phyloP scores from a whole-genome alignment of 2,797 vertebrate species.

The Xenentodon cancila region DNA sequence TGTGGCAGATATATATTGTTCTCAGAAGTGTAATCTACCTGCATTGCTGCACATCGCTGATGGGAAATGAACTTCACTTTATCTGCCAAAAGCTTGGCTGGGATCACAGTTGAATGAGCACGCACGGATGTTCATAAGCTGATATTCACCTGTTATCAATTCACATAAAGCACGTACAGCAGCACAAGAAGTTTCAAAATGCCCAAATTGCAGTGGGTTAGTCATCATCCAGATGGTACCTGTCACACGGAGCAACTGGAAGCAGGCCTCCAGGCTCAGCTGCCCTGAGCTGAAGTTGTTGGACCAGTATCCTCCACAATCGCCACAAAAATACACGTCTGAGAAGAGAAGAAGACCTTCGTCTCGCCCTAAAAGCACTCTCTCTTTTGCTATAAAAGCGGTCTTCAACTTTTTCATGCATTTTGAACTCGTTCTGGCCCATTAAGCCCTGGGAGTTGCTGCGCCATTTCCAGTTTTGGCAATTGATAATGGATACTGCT shows the following conservation, averaged over 20 bases:
- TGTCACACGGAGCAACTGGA: too few species aligned
- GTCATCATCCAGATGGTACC: background rate
- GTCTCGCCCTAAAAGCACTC: too few species aligned
- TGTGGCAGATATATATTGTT: too few species aligned
- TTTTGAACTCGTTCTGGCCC: too few species aligned
- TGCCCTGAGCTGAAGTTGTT: background rate
- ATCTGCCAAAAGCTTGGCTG: background rate
- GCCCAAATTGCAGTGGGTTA: background rate
- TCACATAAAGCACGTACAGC: conserved; percentile 3
- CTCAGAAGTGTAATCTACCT: background rate
- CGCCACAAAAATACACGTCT: too few species aligned
- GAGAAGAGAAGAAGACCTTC: too few species aligned
- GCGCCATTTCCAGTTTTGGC: too few species aligned
- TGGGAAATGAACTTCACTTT: too few species aligned
- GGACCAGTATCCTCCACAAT: too few species aligned
- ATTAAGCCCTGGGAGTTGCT: too few species aligned
- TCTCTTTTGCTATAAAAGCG: too few species aligned
- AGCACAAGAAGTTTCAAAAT: background rate
- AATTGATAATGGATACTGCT: background rate
- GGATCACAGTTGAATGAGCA: background rate
- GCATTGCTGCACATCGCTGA: background rate
- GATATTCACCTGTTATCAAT: background rate
- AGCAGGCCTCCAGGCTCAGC: background rate
- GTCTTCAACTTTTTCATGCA: too few species aligned
- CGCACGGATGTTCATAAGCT: background rate